Evolutionary conservation across 2,888 invertebrate genomes (phyloP).

Genomic region (Chalcis sispes): DNA sequence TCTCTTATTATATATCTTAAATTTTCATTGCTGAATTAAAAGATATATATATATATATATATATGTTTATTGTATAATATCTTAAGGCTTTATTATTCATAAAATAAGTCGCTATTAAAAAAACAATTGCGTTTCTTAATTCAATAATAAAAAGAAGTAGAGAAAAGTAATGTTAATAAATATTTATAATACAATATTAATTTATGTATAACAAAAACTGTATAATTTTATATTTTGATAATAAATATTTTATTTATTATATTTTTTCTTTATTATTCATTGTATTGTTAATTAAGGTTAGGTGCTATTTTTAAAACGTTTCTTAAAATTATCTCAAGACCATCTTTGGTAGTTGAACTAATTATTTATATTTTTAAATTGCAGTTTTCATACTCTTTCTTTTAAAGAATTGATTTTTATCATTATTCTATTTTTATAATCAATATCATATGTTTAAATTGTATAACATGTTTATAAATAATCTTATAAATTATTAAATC

Average conservation of each 20-base stretch:
- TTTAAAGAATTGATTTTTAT: no score
- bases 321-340: conserved; percentile 23
- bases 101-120: no score
- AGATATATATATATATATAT: not conserved
- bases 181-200: no score
- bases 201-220: no score
- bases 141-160: no score
- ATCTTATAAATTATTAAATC: not conserved
- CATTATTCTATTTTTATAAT: not conserved
- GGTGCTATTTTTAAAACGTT: conserved; percentile 40
- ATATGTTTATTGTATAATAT: not conserved
- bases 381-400: not conserved
- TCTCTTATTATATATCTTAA: not conserved
- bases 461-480: not conserved
- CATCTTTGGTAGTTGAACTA: conserved; percentile 32
- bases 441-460: not conserved
- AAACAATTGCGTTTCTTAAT: no score
- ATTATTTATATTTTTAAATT: conserved; percentile 31
- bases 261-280: not conserved
- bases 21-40: not conserved
- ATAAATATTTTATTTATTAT: not conserved
- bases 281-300: conserved; percentile 33
- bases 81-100: not conserved
- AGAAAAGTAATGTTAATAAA: no score
- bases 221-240: no score